Conservation (phyloP, 2,888 invertebrate species). For the Melitaea athalia region DNA sequence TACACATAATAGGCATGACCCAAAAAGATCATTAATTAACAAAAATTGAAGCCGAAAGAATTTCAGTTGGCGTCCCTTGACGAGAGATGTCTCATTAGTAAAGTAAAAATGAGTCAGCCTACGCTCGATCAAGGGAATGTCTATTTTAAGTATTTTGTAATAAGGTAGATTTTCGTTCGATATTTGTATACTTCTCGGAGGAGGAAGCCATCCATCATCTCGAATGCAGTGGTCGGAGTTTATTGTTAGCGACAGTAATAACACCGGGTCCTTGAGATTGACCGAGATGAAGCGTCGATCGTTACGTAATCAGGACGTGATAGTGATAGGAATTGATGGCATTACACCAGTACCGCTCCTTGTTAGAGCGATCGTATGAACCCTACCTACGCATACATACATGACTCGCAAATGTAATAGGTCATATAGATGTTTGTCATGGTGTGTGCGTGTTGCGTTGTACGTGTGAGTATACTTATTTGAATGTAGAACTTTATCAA, state of each 20-base stretch:
- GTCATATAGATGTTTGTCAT: too few species aligned
- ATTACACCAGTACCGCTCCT: not conserved
- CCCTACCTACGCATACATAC: not conserved
- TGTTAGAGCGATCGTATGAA: not conserved
- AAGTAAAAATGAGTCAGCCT: constrained; percentile 16
- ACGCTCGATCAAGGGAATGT: not conserved
- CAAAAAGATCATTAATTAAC: constrained; percentile 16
- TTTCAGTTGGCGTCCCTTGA: constrained; percentile 11
- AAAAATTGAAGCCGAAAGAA: constrained; percentile 13
- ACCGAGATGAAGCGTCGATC: constrained; percentile 1
- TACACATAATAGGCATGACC: not conserved
- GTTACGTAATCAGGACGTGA: not conserved
- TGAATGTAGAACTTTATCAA: too few species aligned
- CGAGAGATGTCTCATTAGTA: constrained; percentile 23
- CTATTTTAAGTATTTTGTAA: not conserved
- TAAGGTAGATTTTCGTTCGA: constrained; percentile 4
- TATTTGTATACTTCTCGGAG: not conserved
- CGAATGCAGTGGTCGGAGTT: constrained; percentile 17
- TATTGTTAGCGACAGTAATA: constrained; percentile 16
- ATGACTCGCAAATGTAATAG: not conserved
- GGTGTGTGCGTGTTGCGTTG: too few species aligned
- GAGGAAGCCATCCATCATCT: constrained; percentile 23
- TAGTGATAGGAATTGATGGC: not conserved
- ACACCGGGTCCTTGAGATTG: constrained; percentile 12
- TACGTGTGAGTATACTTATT: too few species aligned